Percentiles rank a stretch among this genome's conserved stretches.
Evolutionary conservation across 2,113 vertebrate genomes (phyloP).

Genomic region (Sus scrofa): T2T-Sscrofa CM000814.6:139001501-139002000

Average conservation of each 20-base stretch:
- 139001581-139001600: not conserved
- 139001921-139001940: not conserved
- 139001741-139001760: not conserved
- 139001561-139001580: not conserved
- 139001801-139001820: not conserved
- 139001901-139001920: not conserved
- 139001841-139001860: not conserved
- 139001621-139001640: no score
- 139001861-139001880: not conserved
- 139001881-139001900: rapidly evolving
- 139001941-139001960: not conserved
- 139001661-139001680: not conserved
- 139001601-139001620: not conserved
- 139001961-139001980: not conserved
- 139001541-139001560: not conserved
- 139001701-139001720: not conserved
- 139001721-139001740: not conserved
- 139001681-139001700: not conserved
- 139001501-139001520: not conserved
- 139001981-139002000: not conserved
- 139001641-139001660: not conserved
- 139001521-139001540: not conserved
- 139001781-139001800: not conserved
- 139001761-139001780: no score
- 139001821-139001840: not conserved